Percentiles rank a stretch among this genome's conserved stretches.
phyloP scores from a whole-genome alignment of 2,113 vertebrate species.

The Monopterus albus region DNA sequence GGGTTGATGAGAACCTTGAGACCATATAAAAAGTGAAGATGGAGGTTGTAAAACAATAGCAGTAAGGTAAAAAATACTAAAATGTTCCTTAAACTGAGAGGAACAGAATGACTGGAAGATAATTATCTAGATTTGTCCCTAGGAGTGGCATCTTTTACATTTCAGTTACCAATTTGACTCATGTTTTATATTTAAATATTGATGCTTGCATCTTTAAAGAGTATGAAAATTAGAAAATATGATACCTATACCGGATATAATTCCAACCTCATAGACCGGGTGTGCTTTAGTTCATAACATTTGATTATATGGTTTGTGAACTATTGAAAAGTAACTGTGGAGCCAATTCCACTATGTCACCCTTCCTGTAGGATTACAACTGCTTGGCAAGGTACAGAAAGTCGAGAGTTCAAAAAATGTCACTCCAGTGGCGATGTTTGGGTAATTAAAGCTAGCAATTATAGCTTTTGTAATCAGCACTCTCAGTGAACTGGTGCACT shows the following conservation, averaged over 20 bases:
- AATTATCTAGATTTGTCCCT: background rate
- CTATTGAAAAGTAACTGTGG: constrained; percentile 56
- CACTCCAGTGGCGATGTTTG: constrained; percentile 58
- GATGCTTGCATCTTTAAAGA: constrained; percentile 20
- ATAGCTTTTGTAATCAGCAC: constrained; percentile 78
- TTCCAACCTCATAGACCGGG: constrained; percentile 23
- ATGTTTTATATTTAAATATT: constrained; percentile 1
- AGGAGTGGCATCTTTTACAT: too few species aligned
- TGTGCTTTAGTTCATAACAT: constrained; percentile 52
- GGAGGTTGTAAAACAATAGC: background rate
- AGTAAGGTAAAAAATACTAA: background rate
- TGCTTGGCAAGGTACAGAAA: constrained; percentile 64
- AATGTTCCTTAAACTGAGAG: background rate
- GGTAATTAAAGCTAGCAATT: constrained; percentile 76
- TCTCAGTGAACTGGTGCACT: constrained; percentile 65
- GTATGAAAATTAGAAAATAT: constrained; percentile 22
- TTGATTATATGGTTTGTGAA: constrained; percentile 65
- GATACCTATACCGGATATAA: constrained; percentile 7
- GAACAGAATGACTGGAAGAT: constrained; percentile 1
- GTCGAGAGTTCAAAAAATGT: constrained; percentile 68
- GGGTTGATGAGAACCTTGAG: background rate
- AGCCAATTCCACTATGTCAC: constrained; percentile 65
- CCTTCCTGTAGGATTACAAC: constrained; percentile 66
- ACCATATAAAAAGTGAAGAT: background rate
- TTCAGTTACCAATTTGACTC: constrained; percentile 7